These are phyloP conservation scores for Odocoileus virginianus DNA, from an alignment of 2,113 vertebrate species.

Conservation along the genomic window DNA sequence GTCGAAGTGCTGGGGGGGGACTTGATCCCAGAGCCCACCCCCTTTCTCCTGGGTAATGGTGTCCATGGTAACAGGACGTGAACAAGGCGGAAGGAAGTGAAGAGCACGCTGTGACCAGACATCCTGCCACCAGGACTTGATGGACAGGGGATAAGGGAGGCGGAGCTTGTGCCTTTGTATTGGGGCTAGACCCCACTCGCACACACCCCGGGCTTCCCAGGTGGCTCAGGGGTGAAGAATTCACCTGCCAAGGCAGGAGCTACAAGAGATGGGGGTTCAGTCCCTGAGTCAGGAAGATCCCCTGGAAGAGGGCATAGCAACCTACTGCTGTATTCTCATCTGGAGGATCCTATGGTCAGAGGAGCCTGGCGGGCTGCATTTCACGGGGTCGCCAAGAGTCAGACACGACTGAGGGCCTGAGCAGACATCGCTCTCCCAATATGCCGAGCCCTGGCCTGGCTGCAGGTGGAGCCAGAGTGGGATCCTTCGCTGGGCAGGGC, in stretches of 20 bases:
- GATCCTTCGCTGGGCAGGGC: background rate
- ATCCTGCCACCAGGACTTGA: background rate
- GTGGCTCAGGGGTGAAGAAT: background rate
- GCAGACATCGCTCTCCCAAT: background rate
- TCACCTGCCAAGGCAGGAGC: background rate
- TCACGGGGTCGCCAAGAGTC: background rate
- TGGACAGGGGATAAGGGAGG: background rate
- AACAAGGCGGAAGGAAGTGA: background rate
- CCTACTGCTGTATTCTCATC: background rate
- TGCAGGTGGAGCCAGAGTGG: no score
- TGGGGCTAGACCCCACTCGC: background rate
- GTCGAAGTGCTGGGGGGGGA: background rate
- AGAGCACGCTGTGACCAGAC: accelerated
- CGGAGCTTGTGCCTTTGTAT: background rate
- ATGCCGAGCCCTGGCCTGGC: background rate
- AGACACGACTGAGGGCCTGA: background rate
- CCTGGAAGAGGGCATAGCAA: background rate
- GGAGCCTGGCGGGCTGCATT: background rate
- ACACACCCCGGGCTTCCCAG: background rate
- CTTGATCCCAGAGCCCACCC: background rate
- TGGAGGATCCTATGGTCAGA: background rate
- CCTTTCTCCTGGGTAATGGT: background rate
- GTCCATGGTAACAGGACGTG: accelerated
- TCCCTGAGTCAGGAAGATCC: background rate
- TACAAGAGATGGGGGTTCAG: background rate